Base-by-base conservation (phyloP, 2,797 vertebrate species). In the Phrynocephalus vlangalii region DNA sequence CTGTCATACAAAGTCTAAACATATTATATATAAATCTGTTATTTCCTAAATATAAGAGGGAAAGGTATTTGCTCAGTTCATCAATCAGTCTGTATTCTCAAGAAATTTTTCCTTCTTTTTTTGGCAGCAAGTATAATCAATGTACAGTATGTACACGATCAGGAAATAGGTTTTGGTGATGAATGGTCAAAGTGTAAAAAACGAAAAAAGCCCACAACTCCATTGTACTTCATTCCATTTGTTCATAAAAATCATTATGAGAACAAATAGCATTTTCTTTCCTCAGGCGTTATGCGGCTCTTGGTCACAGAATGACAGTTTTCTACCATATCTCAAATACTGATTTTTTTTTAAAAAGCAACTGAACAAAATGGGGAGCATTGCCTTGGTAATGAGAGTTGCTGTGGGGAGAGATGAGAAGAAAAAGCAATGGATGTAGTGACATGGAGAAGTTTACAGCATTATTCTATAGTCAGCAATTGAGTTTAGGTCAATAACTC, bases 241-340 rank as follows among this genome's bases (percentile, higher is more conserved):
- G 89, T 92, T 95, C 94, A 84, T 92, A 90, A 92, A 95, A 95
- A 85, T 86, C 85, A 93, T 92, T 94, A 89, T 87, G 86, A 87
- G 91, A 91, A 96, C 94, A 95, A 93, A 95, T 93, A 92, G 90
- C 90, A 89, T 95, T 96, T 95, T 91, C 91, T 90, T 92, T 83
- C 90, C 86, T 93, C 81, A 80, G 93, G 89, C 94, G 89, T 94
- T 93, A 76, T 93, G 84, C 0, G 1, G 85, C 83, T 88, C 86
- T 84, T 90, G 89, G 89, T 94, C 87, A 91, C 91, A 93, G 87
- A 84, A 72, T 84, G 91, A 92, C 94, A 82, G n/a, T 88, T 95
- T 95, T 94, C 84, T 92, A 63, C 90, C 89, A 73, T 89, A 84
- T 68, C 76, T 63, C 76, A 91, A 83, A 93, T 93, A n/a, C 82